Evolutionary conservation across 2,888 invertebrate genomes (phyloP), one percentile per base, ranked within the genome.

Genomic region (Diabrotica balteata): DNA sequence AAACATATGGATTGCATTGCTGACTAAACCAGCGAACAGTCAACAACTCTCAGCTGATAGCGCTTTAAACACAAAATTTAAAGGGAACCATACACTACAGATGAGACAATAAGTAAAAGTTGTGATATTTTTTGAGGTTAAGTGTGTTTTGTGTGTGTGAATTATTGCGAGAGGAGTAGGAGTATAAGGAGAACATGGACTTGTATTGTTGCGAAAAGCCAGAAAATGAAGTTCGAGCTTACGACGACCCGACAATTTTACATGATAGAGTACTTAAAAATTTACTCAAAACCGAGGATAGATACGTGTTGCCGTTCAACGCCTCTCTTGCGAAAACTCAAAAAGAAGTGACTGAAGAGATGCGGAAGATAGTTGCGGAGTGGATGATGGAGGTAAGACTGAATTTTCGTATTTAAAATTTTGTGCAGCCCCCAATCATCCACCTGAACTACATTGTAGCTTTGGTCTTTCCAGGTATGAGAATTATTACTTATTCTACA

Each of bases 301-400:
- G 91, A 81, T 94, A 93, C 86, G 90, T 91, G 73, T 88, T 92
- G 76, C 88, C 90, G 54, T 73, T 69, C 67, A 59, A 89, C 90
- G 79, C 93, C 7, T 63, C 94, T 86, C 95, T 95, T 85, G 90
- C 91, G 83, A 47, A 42, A 45, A 90, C 95, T 79, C 97, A 97
- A 87, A 90, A 88, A 78, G 96, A 97, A 85, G 89, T 97, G 80
- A 94, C 94, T 76, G 92, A 94, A 67, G 89, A 90, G 80, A 97
- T 96, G 96, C 90, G 97, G 83, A 93, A 92, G 85, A 90, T 95
- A 84, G 95, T 97, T 81, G 92, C 95, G 79, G 93, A 94, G 85
- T 97, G 97, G 97, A 97, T 97, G 97, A 90, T 95, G 86, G 97
- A 97, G 94, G 97, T 97, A 88, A 87, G 80, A 62, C 47, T 10